phyloP scores from a whole-genome alignment of 1,140 invertebrate species.

The Papilio machaon region DNA sequence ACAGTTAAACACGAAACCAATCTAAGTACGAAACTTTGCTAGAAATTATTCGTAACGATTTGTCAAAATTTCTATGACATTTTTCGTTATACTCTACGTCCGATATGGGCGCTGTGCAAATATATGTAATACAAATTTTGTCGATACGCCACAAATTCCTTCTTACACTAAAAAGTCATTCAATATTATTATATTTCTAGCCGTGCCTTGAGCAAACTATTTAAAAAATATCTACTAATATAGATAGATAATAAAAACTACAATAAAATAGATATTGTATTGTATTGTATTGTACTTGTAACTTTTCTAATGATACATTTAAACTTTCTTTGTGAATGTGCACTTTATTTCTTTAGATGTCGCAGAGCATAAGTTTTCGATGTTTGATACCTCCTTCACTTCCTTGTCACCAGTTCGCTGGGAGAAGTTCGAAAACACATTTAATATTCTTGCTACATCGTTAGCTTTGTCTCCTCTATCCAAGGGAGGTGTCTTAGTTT shows the following conservation, averaged over 20 bases:
- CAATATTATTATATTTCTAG: too few species aligned
- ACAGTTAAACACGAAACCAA: too few species aligned
- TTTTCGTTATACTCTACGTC: too few species aligned
- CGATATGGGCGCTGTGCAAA: too few species aligned
- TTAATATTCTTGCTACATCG: constrained; percentile 28
- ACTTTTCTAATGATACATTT: background rate
- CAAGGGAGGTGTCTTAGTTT: constrained; percentile 21
- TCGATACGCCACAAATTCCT: too few species aligned
- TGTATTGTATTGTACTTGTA: background rate
- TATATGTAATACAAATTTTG: too few species aligned
- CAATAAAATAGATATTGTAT: background rate
- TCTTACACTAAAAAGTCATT: too few species aligned
- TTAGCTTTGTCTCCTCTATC: constrained; percentile 23
- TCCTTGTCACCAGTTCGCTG: constrained; percentile 9
- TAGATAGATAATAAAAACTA: background rate
- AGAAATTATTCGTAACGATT: too few species aligned
- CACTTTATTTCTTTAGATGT: background rate
- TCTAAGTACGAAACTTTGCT: too few species aligned
- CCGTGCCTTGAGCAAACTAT: too few species aligned
- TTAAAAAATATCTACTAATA: too few species aligned
- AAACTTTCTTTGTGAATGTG: background rate
- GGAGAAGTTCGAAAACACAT: constrained; percentile 22
- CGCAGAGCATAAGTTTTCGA: constrained; percentile 2
- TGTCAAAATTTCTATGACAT: too few species aligned
- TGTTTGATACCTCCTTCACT: constrained; percentile 8